phyloP scores from a whole-genome alignment of 2,113 vertebrate genomes.

The Arothron firmamentum region DNA sequence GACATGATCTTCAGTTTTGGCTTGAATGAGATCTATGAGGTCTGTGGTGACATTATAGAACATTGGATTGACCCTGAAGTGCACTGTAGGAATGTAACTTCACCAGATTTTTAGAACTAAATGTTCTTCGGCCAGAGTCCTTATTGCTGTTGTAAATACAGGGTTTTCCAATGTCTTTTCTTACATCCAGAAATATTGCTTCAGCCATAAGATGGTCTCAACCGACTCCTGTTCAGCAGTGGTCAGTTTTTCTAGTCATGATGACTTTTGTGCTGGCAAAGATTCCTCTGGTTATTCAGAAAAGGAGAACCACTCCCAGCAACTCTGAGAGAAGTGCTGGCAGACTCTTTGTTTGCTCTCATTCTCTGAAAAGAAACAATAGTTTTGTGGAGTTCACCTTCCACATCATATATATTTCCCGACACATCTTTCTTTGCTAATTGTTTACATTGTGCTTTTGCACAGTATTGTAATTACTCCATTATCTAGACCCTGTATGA shows the following conservation, averaged over 20 bases:
- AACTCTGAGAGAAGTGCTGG: constrained; percentile 23
- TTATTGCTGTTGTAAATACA: neutral
- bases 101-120: no score
- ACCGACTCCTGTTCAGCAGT: constrained; percentile 18
- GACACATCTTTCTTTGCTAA: no score
- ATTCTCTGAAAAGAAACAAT: neutral
- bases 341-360: constrained; percentile 13
- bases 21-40: no score
- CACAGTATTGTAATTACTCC: no score
- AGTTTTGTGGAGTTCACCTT: neutral
- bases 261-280: constrained; percentile 12
- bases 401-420: neutral
- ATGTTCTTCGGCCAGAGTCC: no score
- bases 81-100: no score
- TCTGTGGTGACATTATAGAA: no score
- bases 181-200: neutral
- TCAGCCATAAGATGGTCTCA: constrained; percentile 11
- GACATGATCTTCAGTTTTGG: no score
- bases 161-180: neutral
- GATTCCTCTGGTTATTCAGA: constrained; percentile 28
- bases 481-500: no score
- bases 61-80: no score
- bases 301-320: constrained; percentile 26
- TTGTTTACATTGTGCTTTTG: no score
- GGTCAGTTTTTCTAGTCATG: constrained; percentile 36